Conservation (phyloP, 2,113 vertebrate genomes). For the Jaculus jaculus region DNA sequence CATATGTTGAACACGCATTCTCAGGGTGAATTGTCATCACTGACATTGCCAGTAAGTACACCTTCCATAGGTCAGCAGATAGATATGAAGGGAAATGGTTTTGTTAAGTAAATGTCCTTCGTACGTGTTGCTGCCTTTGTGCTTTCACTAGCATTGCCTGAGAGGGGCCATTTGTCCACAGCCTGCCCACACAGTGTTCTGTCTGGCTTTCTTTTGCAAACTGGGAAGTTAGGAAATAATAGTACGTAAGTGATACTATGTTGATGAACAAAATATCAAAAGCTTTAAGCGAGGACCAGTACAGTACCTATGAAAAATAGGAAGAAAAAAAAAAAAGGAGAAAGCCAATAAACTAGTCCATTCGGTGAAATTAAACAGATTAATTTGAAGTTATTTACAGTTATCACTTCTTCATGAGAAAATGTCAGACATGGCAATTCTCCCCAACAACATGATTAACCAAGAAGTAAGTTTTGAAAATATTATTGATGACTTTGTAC, state of each 20-base stretch:
- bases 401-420: not conserved
- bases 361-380: not conserved
- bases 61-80: not conserved
- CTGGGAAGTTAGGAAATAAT: not conserved
- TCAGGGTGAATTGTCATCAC: not conserved
- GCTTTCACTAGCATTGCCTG: not conserved
- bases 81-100: not conserved
- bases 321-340: not conserved
- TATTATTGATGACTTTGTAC: not conserved
- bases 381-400: conserved; percentile 26
- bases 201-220: not conserved
- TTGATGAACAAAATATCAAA: not conserved
- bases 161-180: not conserved
- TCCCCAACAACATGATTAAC: conserved; percentile 1
- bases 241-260: too few relatives aligned
- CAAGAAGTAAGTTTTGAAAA: conserved; percentile 15
- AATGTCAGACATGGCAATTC: not conserved
- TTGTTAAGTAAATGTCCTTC: not conserved
- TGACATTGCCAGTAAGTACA: not conserved
- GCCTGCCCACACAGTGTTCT: not conserved
- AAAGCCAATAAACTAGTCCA: not conserved
- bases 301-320: not conserved
- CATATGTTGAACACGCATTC: not conserved
- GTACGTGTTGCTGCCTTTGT: not conserved
- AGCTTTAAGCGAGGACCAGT: not conserved